Evolutionary conservation across 30 jellyfish, hydroid and myxozoan genomes (phyloP).

Genomic region (Aurelia coerulea): DNA sequence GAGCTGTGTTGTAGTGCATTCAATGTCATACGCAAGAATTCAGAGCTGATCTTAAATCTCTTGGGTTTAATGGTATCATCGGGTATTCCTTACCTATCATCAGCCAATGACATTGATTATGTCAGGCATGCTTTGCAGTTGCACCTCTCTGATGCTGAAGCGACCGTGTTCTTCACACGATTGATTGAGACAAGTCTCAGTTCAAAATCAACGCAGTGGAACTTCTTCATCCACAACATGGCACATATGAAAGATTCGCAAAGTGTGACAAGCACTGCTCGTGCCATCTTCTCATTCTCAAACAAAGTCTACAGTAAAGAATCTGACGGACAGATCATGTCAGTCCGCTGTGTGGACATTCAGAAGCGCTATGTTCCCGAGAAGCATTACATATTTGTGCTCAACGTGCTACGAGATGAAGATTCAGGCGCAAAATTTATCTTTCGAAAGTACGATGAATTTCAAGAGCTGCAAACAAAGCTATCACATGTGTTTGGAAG

Average conservation of each 20-base stretch:
- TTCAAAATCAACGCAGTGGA: slow-evolving; percentile 93
- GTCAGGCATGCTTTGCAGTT: slow-evolving; percentile 85
- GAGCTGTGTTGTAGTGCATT: slow-evolving; percentile 96
- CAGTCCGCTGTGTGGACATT: slow-evolving; percentile 95
- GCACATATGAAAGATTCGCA: slow-evolving; percentile 94
- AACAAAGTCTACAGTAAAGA: slow-evolving; percentile 85
- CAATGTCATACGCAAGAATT: slow-evolving; percentile 82
- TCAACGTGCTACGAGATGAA: slow-evolving; percentile 73
- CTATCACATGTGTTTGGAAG: slow-evolving; percentile 69
- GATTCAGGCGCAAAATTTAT: slow-evolving; percentile 64
- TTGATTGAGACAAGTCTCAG: slow-evolving; percentile 89
- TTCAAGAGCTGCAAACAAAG: slow-evolving; percentile 88
- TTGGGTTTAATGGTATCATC: slow-evolving; percentile 96
- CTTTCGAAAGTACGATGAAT: slow-evolving; percentile 93
- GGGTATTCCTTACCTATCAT: slow-evolving; percentile 89
- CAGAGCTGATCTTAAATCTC: slow-evolving; percentile 77
- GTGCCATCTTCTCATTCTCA: slow-evolving; percentile 86
- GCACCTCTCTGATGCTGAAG: slow-evolving; percentile 83
- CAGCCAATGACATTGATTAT: slow-evolving; percentile 74
- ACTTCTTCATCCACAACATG: slow-evolving; percentile 94
- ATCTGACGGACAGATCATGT: slow-evolving; percentile 79
- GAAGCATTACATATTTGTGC: slow-evolving; percentile 90
- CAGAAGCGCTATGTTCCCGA: slow-evolving; percentile 95
- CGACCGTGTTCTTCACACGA: slow-evolving; percentile 88
- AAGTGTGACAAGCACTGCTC: slow-evolving; percentile 55